Base-by-base conservation (phyloP, 1,140 invertebrate species). In the Melanaphis sacchari region DNA sequence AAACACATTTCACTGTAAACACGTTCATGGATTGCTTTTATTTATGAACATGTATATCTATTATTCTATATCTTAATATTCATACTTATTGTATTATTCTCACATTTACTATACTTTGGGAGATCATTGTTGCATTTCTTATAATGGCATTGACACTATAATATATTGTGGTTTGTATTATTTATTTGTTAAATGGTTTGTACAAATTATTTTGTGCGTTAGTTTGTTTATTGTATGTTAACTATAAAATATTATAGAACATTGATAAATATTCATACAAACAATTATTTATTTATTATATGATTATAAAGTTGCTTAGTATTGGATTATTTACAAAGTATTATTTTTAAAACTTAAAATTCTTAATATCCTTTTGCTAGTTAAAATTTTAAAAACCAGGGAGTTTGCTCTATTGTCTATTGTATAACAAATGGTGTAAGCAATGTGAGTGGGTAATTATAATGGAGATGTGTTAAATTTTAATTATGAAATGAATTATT, bases 61-160 rank as follows among this genome's bases (percentile, higher is more conserved):
- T 49, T 9, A 88, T 54, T 54, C 8, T 54, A 26, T 54, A 88
- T 89, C 26, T 40, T 43, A 40, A 89, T 40, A 38, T 54, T 11
- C 54, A 54, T 26, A 24, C 21, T 49, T 89, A 89, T 89, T 54
- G 88, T 89, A 54, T 54, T 38, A 52, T 52, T 89, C 22, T 89
- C 88, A 54, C 49, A 38, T 40, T 89, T 26, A 54, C 54, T n/a
- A 26, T 26, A 89, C 87, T 54, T 15, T 40, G 46, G 8, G 24
- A 54, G 88, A 89, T 89, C 36, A 38, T 89, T 89, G 49, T 89
- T 26, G 46, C 46, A 89, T 89, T 89, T 89, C 26, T 38, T 40
- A 54, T 36, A 89, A 31, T 52, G 40, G 49, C 26, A 46, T 87
- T 87, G 22, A 46, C 26, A n/a, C 85, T 46, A 49, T 87, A 46